phyloP scores from a whole-genome alignment of 2,113 vertebrate genomes.

The Picathartes gymnocephalus region DNA sequence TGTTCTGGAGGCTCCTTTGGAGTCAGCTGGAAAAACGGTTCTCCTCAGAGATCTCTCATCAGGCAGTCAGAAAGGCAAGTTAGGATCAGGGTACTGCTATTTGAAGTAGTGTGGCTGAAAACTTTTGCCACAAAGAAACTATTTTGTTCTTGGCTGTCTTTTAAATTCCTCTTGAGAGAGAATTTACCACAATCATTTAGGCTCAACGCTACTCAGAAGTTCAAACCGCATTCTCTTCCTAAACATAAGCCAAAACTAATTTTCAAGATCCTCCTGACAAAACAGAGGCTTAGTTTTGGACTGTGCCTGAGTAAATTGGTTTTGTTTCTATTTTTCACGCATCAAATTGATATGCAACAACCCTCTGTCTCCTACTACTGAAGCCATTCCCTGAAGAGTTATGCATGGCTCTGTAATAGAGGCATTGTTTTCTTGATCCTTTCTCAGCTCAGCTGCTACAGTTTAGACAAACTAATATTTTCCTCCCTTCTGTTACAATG shows the following conservation, averaged over 20 bases:
- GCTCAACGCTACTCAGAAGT: background rate
- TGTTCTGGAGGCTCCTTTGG: background rate
- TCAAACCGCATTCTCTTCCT: background rate
- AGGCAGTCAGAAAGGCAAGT: background rate
- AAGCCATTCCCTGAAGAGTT: slow-evolving; percentile 41
- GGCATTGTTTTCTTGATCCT: slow-evolving; percentile 54
- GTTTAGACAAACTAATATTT: slow-evolving; percentile 62
- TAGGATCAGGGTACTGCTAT: background rate
- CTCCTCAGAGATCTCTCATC: background rate
- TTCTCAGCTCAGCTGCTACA: slow-evolving; percentile 44
- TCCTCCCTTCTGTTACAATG: slow-evolving; percentile 44
- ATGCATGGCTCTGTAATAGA: slow-evolving; percentile 28
- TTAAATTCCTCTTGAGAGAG: background rate
- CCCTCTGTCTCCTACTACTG: background rate
- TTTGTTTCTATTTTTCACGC: slow-evolving; percentile 39
- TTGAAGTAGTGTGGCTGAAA: background rate
- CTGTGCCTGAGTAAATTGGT: background rate
- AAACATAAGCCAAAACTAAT: slow-evolving; percentile 21
- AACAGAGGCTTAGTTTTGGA: background rate
- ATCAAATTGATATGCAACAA: slow-evolving; percentile 47
- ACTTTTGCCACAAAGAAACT: background rate
- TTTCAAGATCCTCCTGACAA: slow-evolving; percentile 1
- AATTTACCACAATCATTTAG: slow-evolving; percentile 6
- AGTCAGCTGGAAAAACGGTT: background rate
- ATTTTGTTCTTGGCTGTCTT: background rate